A percentile compares a stretch with the other conserved stretches of the same genome.
phyloP scores from a whole-genome alignment of 2,113 vertebrate species.

The Urocitellus parryii region DNA sequence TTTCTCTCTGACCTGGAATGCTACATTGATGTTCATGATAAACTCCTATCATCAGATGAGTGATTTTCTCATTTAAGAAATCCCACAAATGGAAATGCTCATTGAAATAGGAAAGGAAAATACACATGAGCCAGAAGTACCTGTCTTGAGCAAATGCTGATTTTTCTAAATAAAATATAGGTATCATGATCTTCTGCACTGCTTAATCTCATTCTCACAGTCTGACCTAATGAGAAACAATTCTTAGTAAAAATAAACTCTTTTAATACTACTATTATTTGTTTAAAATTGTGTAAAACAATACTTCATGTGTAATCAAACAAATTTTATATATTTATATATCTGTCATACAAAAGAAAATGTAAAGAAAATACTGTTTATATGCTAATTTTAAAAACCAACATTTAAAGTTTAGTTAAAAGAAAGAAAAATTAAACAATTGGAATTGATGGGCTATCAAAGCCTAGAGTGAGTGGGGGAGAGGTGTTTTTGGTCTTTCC shows the following conservation, averaged over 20 bases:
- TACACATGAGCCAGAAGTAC: neutral
- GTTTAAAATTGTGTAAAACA: neutral
- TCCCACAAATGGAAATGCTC: neutral
- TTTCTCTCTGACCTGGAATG: neutral
- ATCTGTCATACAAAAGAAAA: neutral
- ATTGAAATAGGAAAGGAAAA: neutral
- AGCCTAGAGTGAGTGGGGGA: neutral
- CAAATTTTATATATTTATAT: neutral
- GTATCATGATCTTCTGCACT: neutral
- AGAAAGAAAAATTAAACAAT: neutral
- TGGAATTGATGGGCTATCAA: neutral
- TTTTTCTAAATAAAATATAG: neutral
- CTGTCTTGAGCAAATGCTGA: neutral
- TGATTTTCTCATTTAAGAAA: slow-evolving; percentile 22
- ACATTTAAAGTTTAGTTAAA: neutral
- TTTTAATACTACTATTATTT: neutral
- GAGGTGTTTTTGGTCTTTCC: neutral
- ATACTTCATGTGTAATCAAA: neutral
- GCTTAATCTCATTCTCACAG: neutral
- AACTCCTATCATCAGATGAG: neutral
- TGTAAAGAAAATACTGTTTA: neutral
- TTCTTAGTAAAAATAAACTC: neutral
- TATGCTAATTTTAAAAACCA: neutral
- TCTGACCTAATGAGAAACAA: neutral
- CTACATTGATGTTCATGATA: neutral